These are phyloP conservation scores for Lochmaea crataegi DNA, from an alignment of 2,888 invertebrate species.

Conservation along the genomic window DNA sequence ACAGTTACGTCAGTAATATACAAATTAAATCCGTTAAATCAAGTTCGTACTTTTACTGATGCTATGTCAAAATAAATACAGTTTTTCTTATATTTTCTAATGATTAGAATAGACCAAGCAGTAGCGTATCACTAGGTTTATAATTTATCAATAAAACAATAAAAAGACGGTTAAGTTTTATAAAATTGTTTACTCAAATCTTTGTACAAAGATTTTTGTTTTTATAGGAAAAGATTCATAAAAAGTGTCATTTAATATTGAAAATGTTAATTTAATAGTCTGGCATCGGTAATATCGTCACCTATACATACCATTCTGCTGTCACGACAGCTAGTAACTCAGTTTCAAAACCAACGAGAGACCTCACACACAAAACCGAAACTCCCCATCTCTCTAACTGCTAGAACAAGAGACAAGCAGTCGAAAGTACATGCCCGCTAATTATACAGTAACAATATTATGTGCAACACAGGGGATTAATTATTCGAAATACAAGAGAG, in stretches of 20 bases:
- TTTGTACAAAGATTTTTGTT: too few species aligned
- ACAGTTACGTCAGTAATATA: constrained; percentile 56
- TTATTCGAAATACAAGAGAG: constrained; percentile 64
- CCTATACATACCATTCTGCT: not conserved
- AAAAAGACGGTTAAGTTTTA: too few species aligned
- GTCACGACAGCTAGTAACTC: constrained; percentile 4
- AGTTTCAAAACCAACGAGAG: constrained; percentile 9
- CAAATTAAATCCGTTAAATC: constrained; percentile 57
- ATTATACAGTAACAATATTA: constrained; percentile 66
- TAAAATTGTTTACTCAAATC: too few species aligned
- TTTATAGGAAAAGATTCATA: too few species aligned
- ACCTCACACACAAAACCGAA: constrained; percentile 40
- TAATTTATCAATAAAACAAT: too few species aligned
- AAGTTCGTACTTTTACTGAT: constrained; percentile 42
- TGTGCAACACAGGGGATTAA: constrained; percentile 65
- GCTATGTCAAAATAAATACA: too few species aligned
- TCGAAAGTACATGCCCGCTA: constrained; percentile 63
- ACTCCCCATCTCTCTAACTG: constrained; percentile 49
- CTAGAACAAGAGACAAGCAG: constrained; percentile 55
- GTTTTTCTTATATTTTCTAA: too few species aligned
- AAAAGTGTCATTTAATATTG: too few species aligned
- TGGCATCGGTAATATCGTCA: not conserved
- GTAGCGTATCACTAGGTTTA: too few species aligned
- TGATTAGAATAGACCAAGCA: too few species aligned
- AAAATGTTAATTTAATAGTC: not conserved